These are phyloP conservation scores for Paradoxurus hermaphroditus DNA, from an alignment of 2,113 vertebrate species.

Conservation along the genomic window DNA sequence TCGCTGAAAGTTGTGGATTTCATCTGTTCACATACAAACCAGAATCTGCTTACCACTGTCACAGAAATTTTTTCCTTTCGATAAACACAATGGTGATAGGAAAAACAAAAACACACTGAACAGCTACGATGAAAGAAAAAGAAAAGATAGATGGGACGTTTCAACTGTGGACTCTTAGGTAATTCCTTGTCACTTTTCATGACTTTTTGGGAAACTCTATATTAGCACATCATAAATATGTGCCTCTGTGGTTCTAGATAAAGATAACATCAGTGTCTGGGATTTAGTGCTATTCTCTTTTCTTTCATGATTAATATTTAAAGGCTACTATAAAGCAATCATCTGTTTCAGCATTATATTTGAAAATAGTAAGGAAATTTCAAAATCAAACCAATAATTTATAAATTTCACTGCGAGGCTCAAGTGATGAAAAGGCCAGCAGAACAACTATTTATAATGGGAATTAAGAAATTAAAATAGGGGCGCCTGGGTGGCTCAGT, in stretches of 20 bases:
- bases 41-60: background rate
- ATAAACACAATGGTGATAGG: slow-evolving; percentile 1
- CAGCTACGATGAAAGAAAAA: background rate
- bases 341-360: background rate
- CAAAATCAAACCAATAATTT: slow-evolving; percentile 18
- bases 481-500: no score
- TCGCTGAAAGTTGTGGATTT: background rate
- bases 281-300: slow-evolving; percentile 30
- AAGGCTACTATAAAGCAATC: background rate
- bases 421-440: slow-evolving; percentile 19
- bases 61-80: background rate
- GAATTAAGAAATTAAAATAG: slow-evolving; percentile 47
- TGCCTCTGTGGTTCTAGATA: background rate
- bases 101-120: slow-evolving; percentile 23
- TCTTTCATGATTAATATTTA: slow-evolving; percentile 47
- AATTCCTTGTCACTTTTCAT: background rate
- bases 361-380: slow-evolving; percentile 45
- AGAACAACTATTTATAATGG: slow-evolving; percentile 41
- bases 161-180: background rate
- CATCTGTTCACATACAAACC: slow-evolving; percentile 5
- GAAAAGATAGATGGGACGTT: background rate
- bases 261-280: background rate
- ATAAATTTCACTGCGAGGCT: slow-evolving; percentile 30
- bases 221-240: background rate
- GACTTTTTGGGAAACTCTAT: background rate